Evolutionary conservation across 1,140 invertebrate genomes (phyloP).

Genomic region (Ceratitis capitata): DNA sequence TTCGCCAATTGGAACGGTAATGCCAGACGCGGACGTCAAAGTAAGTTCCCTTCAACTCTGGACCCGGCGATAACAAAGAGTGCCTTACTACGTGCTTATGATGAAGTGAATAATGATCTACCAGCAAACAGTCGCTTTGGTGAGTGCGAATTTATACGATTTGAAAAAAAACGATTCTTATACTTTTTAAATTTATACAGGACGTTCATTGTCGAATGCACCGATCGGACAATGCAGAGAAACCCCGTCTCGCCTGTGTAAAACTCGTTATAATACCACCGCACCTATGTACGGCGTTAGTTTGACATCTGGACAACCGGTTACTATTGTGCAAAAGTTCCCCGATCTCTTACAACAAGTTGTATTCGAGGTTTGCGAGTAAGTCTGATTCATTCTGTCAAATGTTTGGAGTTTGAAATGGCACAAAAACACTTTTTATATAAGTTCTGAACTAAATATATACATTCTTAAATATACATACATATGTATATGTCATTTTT

Average conservation of each 20-base stretch:
- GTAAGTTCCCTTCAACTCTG: slow-evolving; percentile 69
- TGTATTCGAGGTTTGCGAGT: slow-evolving; percentile 89
- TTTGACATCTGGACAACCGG: slow-evolving; percentile 88
- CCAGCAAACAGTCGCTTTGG: slow-evolving; percentile 61
- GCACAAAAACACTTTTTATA: too few relatives aligned
- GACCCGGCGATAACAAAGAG: slow-evolving; percentile 78
- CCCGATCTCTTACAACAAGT: slow-evolving; percentile 93
- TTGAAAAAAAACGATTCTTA: not conserved
- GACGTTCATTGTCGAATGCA: slow-evolving; percentile 56
- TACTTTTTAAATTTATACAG: slow-evolving; percentile 47
- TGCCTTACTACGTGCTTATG: slow-evolving; percentile 74
- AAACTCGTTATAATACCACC: slow-evolving; percentile 89
- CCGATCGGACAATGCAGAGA: slow-evolving; percentile 67
- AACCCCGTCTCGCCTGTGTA: slow-evolving; percentile 81
- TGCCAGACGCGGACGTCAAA: slow-evolving; percentile 63
- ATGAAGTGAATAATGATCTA: slow-evolving; percentile 66
- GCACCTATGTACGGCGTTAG: slow-evolving; percentile 93
- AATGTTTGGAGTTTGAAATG: too few relatives aligned
- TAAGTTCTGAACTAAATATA: too few relatives aligned
- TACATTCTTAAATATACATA: too few relatives aligned
- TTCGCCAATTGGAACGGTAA: slow-evolving; percentile 67
- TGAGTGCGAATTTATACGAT: slow-evolving; percentile 47
- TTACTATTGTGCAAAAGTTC: slow-evolving; percentile 94
- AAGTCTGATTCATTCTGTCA: slow-evolving; percentile 66
- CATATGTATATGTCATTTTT: not conserved